These are phyloP conservation scores for Cyphomyrus plagiostoma DNA, from an alignment of 2,113 vertebrate species.

Conservation along the genomic window DNA sequence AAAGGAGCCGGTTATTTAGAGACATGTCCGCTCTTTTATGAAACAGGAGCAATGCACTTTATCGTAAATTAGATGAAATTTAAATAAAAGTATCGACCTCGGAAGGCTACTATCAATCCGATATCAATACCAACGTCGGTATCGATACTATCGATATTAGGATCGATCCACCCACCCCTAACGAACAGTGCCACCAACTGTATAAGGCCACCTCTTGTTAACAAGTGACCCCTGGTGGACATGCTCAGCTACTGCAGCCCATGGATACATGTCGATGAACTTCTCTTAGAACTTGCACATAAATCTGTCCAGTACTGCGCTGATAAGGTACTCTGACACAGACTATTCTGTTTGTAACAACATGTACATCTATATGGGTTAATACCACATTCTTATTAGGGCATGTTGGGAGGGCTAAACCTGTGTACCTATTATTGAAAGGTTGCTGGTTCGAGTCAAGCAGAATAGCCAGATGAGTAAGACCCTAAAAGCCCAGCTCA, in stretches of 20 bases:
- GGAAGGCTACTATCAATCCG: too few species aligned
- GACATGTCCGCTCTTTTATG: too few species aligned
- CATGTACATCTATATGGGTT: neutral
- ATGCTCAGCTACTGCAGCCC: neutral
- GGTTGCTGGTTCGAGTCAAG: neutral
- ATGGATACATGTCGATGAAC: too few species aligned
- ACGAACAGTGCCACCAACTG: neutral
- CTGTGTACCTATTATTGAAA: neutral
- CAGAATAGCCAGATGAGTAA: neutral
- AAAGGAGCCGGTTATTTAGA: too few species aligned
- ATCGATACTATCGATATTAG: too few species aligned
- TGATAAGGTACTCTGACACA: neutral
- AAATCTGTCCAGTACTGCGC: neutral
- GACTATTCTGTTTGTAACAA: neutral
- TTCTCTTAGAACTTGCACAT: neutral
- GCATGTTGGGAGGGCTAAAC: neutral
- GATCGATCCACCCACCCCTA: too few species aligned
- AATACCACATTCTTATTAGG: neutral
- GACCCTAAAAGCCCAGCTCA: neutral
- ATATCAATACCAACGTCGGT: too few species aligned
- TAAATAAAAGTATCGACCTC: too few species aligned
- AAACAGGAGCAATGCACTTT: too few species aligned
- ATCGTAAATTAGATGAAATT: too few species aligned
- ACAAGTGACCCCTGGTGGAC: constrained; percentile 19
- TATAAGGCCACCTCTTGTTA: neutral